Percentiles rank a stretch among this genome's conserved stretches.
Conservation (phyloP, 2,113 vertebrate genomes). For the Lipophrys pholis region DNA sequence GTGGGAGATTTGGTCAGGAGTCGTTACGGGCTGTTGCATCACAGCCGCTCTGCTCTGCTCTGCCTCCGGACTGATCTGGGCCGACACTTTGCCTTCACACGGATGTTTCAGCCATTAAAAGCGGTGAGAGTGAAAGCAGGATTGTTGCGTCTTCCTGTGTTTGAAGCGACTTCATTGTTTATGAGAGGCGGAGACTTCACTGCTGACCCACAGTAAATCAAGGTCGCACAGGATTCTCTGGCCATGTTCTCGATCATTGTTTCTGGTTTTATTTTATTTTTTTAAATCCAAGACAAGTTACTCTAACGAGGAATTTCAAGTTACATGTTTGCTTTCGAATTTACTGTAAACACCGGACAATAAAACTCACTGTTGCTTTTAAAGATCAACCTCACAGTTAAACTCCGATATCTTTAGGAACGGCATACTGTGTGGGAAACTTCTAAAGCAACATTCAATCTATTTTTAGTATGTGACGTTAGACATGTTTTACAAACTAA, state of each 20-base stretch:
- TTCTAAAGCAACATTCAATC: too few relatives aligned
- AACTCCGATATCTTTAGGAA: too few relatives aligned
- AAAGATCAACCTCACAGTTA: not conserved
- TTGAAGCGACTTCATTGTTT: constrained; percentile 51
- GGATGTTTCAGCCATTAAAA: constrained; percentile 27
- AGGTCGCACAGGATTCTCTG: constrained; percentile 39
- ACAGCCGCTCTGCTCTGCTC: not conserved
- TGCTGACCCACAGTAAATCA: constrained; percentile 33
- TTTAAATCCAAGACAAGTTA: constrained; percentile 40
- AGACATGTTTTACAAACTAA: too few relatives aligned
- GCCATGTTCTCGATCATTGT: constrained; percentile 51
- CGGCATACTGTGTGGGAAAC: too few relatives aligned
- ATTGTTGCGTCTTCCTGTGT: constrained; percentile 18
- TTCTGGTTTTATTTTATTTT: not conserved
- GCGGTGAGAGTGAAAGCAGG: constrained; percentile 28
- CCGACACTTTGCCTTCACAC: not conserved
- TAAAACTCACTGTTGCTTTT: constrained; percentile 12
- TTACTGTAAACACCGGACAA: constrained; percentile 17
- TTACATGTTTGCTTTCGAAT: constrained; percentile 13
- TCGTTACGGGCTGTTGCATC: constrained; percentile 57
- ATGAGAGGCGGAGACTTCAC: constrained; percentile 38
- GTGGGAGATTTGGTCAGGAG: constrained; percentile 8
- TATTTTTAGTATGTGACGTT: too few relatives aligned
- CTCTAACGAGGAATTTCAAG: constrained; percentile 45
- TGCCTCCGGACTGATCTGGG: not conserved